Percentiles rank a stretch among this genome's conserved stretches.
These are phyloP conservation scores for Teleogryllus oceanicus DNA, from an alignment of 2,888 invertebrate species.

Conservation along the genomic window DNA sequence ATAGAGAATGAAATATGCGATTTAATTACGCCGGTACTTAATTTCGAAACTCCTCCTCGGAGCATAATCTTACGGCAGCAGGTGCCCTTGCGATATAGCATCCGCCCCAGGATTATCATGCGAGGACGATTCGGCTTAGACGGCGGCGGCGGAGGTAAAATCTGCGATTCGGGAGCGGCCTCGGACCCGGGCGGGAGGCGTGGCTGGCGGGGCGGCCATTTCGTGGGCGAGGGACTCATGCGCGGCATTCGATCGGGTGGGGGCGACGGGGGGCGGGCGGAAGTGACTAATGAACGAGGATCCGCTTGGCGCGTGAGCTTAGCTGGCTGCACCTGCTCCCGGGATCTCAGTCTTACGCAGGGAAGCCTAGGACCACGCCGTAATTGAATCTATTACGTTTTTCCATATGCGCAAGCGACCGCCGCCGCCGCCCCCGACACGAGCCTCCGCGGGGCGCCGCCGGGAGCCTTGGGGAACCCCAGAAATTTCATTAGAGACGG, in stretches of 20 bases:
- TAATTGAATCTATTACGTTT: not conserved
- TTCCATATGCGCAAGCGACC: not conserved
- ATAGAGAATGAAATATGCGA: no score
- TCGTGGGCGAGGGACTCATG: not conserved
- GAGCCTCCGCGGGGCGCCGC: not conserved
- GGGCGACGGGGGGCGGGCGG: not conserved
- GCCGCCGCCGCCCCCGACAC: not conserved
- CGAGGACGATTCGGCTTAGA: no score
- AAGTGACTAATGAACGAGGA: conserved; percentile 1
- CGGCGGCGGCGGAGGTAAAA: no score
- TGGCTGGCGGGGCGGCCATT: not conserved
- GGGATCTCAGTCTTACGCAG: not conserved
- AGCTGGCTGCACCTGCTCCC: not conserved
- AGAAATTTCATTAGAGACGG: conserved; percentile 11
- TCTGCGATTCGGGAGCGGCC: no score
- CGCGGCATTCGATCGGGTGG: not conserved
- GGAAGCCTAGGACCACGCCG: not conserved
- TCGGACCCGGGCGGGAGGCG: no score
- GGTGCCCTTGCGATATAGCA: no score
- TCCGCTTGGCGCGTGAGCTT: not conserved
- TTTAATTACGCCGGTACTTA: no score
- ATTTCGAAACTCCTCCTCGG: no score
- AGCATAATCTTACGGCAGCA: no score
- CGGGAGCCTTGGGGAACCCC: not conserved
- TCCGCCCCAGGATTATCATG: no score